These are phyloP conservation scores for Adelosebastes latens DNA, from an alignment of 2,797 vertebrate genomes.

Conservation along the genomic window DNA sequence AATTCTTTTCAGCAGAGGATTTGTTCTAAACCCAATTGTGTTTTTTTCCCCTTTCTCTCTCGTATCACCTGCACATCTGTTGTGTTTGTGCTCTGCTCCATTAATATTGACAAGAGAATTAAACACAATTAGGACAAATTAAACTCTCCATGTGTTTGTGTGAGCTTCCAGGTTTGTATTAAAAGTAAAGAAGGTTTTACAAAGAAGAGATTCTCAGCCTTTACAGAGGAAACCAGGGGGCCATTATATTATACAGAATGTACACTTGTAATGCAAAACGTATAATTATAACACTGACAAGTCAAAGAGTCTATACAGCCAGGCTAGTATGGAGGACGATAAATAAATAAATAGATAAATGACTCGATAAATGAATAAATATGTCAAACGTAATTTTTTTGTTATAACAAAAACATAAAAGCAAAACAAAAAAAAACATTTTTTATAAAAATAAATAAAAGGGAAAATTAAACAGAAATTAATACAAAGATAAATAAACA, in stretches of 20 bases:
- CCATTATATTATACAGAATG: background rate
- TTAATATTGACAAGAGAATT: slow-evolving; percentile 20
- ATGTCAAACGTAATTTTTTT: too few relatives aligned
- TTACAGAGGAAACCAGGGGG: background rate
- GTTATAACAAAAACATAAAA: too few relatives aligned
- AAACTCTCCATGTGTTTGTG: background rate
- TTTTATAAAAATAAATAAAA: too few relatives aligned
- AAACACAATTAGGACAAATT: slow-evolving; percentile 16
- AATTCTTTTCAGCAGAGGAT: slow-evolving; percentile 5
- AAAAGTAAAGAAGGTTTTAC: background rate
- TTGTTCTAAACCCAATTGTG: slow-evolving; percentile 26
- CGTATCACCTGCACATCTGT: slow-evolving; percentile 37
- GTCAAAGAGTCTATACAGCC: background rate
- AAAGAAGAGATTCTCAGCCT: background rate
- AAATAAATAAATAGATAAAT: too few relatives aligned
- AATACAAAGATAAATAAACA: too few relatives aligned
- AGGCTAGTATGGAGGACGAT: background rate
- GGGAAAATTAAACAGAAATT: too few relatives aligned
- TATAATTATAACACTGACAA: background rate
- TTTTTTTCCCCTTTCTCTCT: background rate
- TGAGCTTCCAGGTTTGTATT: background rate
- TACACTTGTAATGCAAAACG: background rate
- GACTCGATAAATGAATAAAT: too few relatives aligned
- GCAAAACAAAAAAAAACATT: too few relatives aligned
- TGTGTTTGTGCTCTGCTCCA: background rate